Conservation (phyloP, 2,113 vertebrate species). For the Neomonachus schauinslandi region DNA sequence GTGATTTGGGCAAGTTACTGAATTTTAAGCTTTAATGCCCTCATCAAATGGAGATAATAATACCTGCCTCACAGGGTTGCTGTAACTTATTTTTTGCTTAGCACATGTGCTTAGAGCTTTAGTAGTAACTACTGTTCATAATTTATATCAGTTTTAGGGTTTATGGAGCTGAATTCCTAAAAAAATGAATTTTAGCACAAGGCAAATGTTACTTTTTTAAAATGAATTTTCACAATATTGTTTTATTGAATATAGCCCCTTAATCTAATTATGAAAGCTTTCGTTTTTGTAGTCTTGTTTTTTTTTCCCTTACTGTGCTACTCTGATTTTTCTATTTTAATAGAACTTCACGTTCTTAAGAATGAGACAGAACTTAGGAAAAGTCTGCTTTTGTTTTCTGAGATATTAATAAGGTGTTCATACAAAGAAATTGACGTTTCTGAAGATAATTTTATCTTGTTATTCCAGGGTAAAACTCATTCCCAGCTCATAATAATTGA, state of each 20-base stretch:
- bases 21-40: neutral
- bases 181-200: constrained; percentile 31
- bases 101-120: neutral
- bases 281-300: neutral
- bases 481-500: constrained; percentile 97
- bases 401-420: constrained; percentile 49
- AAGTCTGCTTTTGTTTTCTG: constrained; percentile 57
- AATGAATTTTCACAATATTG: neutral
- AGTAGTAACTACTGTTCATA: neutral
- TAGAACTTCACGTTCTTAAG: constrained; percentile 38
- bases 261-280: constrained; percentile 31
- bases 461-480: constrained; percentile 93
- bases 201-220: constrained; percentile 33
- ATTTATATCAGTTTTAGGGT: constrained; percentile 24
- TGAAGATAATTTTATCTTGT: constrained; percentile 70
- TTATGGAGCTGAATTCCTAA: constrained; percentile 36
- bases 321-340: constrained; percentile 29
- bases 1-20: constrained; percentile 11
- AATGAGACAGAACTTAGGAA: constrained; percentile 47
- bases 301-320: neutral
- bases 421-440: constrained; percentile 54
- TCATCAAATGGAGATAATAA: neutral
- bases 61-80: neutral
- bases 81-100: neutral
- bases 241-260: neutral